These are phyloP conservation scores for Drosophila kambysellisi DNA, from an alignment of 2,888 invertebrate genomes.

Conservation along the genomic window DNA sequence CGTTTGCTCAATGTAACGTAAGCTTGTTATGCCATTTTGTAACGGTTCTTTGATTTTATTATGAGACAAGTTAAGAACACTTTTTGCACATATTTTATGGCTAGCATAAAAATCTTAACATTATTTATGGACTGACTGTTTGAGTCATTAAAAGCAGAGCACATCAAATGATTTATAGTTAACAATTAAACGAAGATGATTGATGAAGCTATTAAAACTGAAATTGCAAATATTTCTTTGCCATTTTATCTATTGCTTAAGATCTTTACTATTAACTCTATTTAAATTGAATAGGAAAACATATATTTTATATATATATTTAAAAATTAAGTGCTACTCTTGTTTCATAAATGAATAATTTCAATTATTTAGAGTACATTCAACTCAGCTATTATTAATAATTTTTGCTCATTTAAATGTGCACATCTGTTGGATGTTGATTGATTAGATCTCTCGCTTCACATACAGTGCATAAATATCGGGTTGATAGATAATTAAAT, in stretches of 20 bases:
- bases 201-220: neutral
- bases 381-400: neutral
- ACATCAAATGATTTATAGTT: constrained; percentile 10
- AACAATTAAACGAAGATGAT: constrained; percentile 4
- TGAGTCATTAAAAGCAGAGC: constrained; percentile 4
- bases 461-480: constrained; percentile 2
- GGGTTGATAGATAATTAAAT: neutral
- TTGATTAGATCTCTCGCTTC: constrained; percentile 34
- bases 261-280: neutral
- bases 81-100: constrained; percentile 26
- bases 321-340: neutral
- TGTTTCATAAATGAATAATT: neutral
- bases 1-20: constrained; percentile 1
- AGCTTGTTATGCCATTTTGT: constrained; percentile 16
- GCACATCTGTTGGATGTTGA: constrained; percentile 23
- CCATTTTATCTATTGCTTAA: neutral
- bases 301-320: neutral
- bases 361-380: neutral
- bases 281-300: neutral
- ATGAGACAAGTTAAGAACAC: constrained; percentile 2
- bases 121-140: constrained; percentile 13
- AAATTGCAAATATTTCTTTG: neutral
- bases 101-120: constrained; percentile 10
- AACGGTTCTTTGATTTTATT: constrained; percentile 24
- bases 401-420: constrained; percentile 56